These are phyloP conservation scores for Hirtodrosophila trivittata DNA, from an alignment of 2,888 invertebrate species.

Conservation along the genomic window DNA sequence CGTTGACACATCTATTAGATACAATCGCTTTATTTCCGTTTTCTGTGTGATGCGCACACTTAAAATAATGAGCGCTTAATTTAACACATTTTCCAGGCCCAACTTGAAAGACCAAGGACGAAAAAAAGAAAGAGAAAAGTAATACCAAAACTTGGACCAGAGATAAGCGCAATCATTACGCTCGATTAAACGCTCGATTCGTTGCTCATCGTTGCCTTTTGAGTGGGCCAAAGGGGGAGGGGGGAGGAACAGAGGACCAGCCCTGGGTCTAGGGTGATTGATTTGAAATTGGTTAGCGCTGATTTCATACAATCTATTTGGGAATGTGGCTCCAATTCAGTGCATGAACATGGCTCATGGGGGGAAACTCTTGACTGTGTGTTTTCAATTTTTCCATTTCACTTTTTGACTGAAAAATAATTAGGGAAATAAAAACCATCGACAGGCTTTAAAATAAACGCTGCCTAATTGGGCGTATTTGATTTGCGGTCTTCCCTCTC, in stretches of 20 bases:
- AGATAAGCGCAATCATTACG: conserved; percentile 76
- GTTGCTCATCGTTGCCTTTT: conserved; percentile 27
- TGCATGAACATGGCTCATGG: no score
- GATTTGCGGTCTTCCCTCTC: conserved; percentile 65
- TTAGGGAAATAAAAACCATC: conserved; percentile 37
- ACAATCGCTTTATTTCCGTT: conserved; percentile 26
- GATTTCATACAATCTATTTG: conserved; percentile 72
- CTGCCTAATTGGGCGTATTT: conserved; percentile 72
- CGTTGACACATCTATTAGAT: conserved; percentile 43
- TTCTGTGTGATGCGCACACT: conserved; percentile 48
- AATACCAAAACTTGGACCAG: conserved; percentile 44
- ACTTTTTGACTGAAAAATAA: conserved; percentile 43
- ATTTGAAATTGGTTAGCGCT: conserved; percentile 76
- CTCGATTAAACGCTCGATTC: conserved; percentile 66
- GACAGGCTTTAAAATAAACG: conserved; percentile 45
- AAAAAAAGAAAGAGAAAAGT: conserved; percentile 9
- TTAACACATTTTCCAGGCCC: conserved; percentile 63
- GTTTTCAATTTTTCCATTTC: conserved; percentile 24
- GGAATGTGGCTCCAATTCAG: conserved; percentile 16
- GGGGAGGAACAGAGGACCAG: conserved; percentile 1
- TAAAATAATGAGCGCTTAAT: conserved; percentile 77
- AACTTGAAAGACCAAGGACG: conserved; percentile 19
- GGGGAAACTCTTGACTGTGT: conserved; percentile 8
- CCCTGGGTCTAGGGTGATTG: conserved; percentile 52
- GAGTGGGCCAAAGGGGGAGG: not conserved